Evolutionary conservation across 2,888 invertebrate genomes (phyloP), one percentile per base, ranked within the genome.

Genomic region (Belgica antarctica): DNA sequence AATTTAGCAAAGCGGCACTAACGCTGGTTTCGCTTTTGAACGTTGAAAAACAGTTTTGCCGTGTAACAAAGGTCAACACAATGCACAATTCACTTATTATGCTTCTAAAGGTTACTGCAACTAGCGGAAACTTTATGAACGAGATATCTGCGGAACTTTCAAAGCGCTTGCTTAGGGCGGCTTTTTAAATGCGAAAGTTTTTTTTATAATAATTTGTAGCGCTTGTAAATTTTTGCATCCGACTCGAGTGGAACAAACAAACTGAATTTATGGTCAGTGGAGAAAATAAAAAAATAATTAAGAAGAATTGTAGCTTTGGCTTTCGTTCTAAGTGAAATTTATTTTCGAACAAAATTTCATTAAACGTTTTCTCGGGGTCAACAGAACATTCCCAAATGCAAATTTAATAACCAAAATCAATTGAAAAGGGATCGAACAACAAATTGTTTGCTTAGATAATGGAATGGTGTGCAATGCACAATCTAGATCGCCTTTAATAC

Each of bases 41-140:
- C 41, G 36, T 28, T 62, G 10, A 22, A 57, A 22, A 62, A 28
- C 62, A 10, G 31, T 34, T 25, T 62, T 63, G 15, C 36, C 7
- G 46, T n/a, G 27, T 63, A 2, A n/a, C 41, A 41, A 41, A n/a
- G n/a, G n/a, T n/a, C n/a, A n/a, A n/a, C n/a, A n/a, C 41, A n/a
- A n/a, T 41, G 10, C 41, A 41, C 41, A 12, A 19, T 25, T 63
- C 63, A 41, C 63, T 63, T 62, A 61, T 15, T 61, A 25, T 25
- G 61, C 17, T 61, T 27, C 12, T 22, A 24, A 61, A 61, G 27
- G 28, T 28, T 28, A 25, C 17, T 61, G 61, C n/a, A n/a, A n/a
- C n/a, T n/a, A n/a, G n/a, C n/a, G n/a, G n/a, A n/a, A n/a, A n/a
- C n/a, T n/a, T n/a, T n/a, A n/a, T n/a, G n/a, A n/a, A n/a, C n/a